A percentile compares a stretch with the other conserved stretches of the same genome.
Evolutionary conservation across 2,113 vertebrate species (phyloP).

Genomic region (Clarias batrachus): DNA sequence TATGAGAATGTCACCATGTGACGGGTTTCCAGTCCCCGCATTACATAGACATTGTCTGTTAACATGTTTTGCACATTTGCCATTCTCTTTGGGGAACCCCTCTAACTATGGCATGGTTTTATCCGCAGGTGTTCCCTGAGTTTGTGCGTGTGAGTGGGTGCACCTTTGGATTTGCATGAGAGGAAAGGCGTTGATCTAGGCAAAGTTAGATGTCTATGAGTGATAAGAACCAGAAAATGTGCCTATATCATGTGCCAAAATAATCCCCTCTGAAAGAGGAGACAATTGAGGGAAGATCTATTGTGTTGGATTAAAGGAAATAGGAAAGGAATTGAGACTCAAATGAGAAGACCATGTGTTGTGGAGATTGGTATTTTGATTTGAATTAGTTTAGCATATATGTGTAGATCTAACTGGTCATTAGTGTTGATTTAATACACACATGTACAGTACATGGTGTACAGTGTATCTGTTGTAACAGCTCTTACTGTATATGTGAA

Average conservation of each 20-base stretch:
- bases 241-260: slow-evolving; percentile 66
- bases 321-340: slow-evolving; percentile 48
- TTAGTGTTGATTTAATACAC: not conserved
- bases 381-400: slow-evolving; percentile 29
- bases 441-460: not conserved
- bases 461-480: not conserved
- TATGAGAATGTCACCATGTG: not conserved
- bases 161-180: slow-evolving; percentile 30
- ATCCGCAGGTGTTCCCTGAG: slow-evolving; percentile 23
- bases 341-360: slow-evolving; percentile 59
- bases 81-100: slow-evolving; percentile 32
- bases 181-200: slow-evolving; percentile 61
- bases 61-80: not conserved
- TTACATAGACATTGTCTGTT: not conserved
- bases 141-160: slow-evolving; percentile 6
- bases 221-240: slow-evolving; percentile 67
- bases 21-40: not conserved
- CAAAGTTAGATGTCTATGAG: slow-evolving; percentile 66
- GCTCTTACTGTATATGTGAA: not conserved
- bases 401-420: not conserved
- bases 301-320: slow-evolving; percentile 68
- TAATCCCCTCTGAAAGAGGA: slow-evolving; percentile 53
- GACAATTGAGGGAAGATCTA: slow-evolving; percentile 76
- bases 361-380: slow-evolving; percentile 49
- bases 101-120: not conserved